Evolutionary conservation across 1,140 invertebrate genomes (phyloP), one percentile per base, ranked within the genome.

Genomic region (Cylas formicarius): DNA sequence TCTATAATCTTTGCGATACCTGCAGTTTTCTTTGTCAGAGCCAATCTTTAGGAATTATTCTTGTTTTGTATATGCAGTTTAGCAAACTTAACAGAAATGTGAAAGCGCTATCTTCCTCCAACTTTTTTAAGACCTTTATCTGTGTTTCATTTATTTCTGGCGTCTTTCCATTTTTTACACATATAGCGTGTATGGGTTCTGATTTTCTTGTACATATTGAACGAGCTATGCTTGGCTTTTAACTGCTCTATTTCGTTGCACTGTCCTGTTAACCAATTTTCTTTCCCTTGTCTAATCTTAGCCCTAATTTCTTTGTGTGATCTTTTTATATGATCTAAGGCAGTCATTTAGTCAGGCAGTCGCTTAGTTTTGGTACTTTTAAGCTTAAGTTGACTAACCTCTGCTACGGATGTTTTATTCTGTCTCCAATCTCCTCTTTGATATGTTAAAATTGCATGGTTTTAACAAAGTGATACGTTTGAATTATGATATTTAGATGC

Each of bases 201-300:
- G 27, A 29, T 29, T 29, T 29, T 29, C 27, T 29, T 29, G 27
- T 29, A 29, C 27, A 29, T 29, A 29, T 29, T 9, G 16, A 29
- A 29, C 4, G 27, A 29, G 27, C 16, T 9, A 16, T 29, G 9
- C 9, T 9, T 29, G 27, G 27, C 27, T 29, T 29, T 16, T 29
- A 29, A 29, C 27, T 29, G 27, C 27, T 29, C 9, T 29, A 29
- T 29, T 29, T 29, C 27, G 3, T 29, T 29, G 27, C 27, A 29
- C 27, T 29, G 27, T 9, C 27, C 27, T 9, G 27, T 29, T 9
- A 29, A 9, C 27, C 27, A 29, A 5, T 29, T 16, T 29, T 29
- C 27, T 29, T 29, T 29, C 27, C 11, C 27, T 29, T 29, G 3
- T 29, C 9, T 29, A 29, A 29, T 29, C 27, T 29, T 29, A 13